A percentile compares a stretch with the other conserved stretches of the same genome.
These are phyloP conservation scores for Dinothrombium tinctorium DNA, from an alignment of 1,140 invertebrate genomes.

Conservation along the genomic window DNA sequence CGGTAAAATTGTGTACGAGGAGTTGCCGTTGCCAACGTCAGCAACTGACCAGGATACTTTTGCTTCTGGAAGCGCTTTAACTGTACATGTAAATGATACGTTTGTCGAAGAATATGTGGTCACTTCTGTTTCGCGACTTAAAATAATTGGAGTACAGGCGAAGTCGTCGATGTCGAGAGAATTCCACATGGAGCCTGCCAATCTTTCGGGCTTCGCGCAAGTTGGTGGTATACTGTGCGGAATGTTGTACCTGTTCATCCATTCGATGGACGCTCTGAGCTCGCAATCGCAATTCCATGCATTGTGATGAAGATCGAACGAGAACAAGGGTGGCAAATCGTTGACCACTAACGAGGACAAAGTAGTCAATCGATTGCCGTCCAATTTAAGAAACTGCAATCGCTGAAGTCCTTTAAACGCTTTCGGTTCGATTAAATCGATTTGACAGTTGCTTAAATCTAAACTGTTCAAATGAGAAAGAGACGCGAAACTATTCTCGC, in stretches of 20 bases:
- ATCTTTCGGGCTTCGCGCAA: constrained; percentile 34
- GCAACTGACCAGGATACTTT: constrained; percentile 15
- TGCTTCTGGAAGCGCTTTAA: constrained; percentile 29
- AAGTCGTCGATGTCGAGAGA: constrained; percentile 48
- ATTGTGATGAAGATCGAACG: constrained; percentile 43
- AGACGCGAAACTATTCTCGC: constrained; percentile 37
- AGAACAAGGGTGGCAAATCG: constrained; percentile 40
- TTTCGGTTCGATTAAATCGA: constrained; percentile 39
- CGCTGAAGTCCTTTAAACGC: constrained; percentile 45
- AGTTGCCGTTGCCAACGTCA: constrained; percentile 22
- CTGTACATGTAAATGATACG: constrained; percentile 41
- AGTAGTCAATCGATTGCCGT: constrained; percentile 40
- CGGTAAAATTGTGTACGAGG: constrained; percentile 15
- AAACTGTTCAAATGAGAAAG: constrained; percentile 35
- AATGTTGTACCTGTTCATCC: constrained; percentile 50
- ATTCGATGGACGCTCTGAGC: constrained; percentile 40
- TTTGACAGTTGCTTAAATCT: constrained; percentile 53
- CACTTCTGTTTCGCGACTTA: constrained; percentile 11
- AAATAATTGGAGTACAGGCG: constrained; percentile 37
- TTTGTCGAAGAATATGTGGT: constrained; percentile 36
- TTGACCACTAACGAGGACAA: constrained; percentile 23
- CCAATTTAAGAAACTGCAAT: constrained; percentile 45
- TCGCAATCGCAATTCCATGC: constrained; percentile 57
- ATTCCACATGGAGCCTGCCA: constrained; percentile 40
- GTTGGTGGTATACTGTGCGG: constrained; percentile 39